phyloP scores from a whole-genome alignment of 2,888 invertebrate genomes.

The Zhengitettix transpicula region DNA sequence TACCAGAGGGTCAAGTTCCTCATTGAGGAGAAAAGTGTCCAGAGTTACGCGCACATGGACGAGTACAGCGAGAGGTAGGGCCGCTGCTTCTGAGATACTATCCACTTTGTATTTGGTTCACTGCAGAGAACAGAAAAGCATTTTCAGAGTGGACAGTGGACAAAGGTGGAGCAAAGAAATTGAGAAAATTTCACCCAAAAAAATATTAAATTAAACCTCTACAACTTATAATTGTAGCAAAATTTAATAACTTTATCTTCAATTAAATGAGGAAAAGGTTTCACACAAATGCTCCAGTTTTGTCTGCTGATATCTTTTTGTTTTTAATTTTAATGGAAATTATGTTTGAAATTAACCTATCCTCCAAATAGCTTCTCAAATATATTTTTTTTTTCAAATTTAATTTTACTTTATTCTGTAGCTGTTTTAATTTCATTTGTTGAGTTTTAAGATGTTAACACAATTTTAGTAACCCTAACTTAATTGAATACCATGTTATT shows the following conservation, averaged over 20 bases:
- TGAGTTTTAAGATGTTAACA: not conserved
- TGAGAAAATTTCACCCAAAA: no score
- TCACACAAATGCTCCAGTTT: no score
- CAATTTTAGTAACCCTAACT: not conserved
- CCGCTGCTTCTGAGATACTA: not conserved
- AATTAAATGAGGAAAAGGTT: no score
- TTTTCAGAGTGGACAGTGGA: no score
- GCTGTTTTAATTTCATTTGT: not conserved
- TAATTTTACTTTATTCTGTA: not conserved
- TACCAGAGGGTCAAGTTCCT: constrained; percentile 95
- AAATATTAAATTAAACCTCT: no score
- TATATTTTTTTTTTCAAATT: not conserved
- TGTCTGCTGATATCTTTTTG: not conserved
- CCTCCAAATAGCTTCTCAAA: not conserved
- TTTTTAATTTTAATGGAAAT: constrained; percentile 4
- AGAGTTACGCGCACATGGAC: constrained; percentile 93
- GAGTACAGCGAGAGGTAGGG: constrained; percentile 98
- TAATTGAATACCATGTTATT: not conserved
- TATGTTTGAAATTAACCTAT: not conserved
- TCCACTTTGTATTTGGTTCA: not conserved
- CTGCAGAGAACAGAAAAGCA: no score
- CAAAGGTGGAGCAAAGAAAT: no score
- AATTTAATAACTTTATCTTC: no score
- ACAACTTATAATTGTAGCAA: no score
- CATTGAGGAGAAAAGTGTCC: constrained; percentile 95